Conservation (phyloP, 2,888 invertebrate species). For the Coleophora flavipennella region DNA sequence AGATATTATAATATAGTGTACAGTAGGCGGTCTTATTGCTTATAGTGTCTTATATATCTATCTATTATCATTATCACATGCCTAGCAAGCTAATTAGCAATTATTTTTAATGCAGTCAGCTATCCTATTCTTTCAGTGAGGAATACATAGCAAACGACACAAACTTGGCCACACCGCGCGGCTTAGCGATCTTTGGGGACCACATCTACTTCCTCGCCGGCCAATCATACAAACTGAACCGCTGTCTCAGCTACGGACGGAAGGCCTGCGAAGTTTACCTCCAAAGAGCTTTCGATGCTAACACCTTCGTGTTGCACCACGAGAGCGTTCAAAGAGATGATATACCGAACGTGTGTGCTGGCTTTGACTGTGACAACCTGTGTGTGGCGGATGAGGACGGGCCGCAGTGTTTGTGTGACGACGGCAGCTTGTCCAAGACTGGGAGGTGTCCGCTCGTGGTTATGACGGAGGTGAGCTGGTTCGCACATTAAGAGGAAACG, state of each 20-base stretch:
- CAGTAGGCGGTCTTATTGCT: no score
- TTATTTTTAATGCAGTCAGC: no score
- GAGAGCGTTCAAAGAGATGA: conserved; percentile 38
- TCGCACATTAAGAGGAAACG: no score
- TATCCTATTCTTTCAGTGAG: conserved; percentile 30
- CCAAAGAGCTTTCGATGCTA: conserved; percentile 49
- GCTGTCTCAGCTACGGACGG: conserved; percentile 72
- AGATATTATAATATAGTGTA: no score
- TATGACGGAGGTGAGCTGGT: conserved; percentile 25
- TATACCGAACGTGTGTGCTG: conserved; percentile 57
- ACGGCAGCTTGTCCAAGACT: conserved; percentile 42
- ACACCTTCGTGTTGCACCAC: conserved; percentile 40
- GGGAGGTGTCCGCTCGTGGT: conserved; percentile 27
- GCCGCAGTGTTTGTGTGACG: conserved; percentile 67
- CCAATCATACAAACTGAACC: conserved; percentile 68
- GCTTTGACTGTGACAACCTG: conserved; percentile 67
- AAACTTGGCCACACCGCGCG: conserved; percentile 71
- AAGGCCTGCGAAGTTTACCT: conserved; percentile 55
- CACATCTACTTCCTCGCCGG: conserved; percentile 79
- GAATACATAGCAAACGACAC: conserved; percentile 52
- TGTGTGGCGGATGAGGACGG: conserved; percentile 67
- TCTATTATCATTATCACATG: no score
- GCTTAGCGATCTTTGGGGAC: conserved; percentile 82
- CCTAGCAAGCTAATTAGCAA: no score
- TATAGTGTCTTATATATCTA: no score